Conservation (phyloP, 1,140 invertebrate genomes). For the Sipha flava region DNA sequence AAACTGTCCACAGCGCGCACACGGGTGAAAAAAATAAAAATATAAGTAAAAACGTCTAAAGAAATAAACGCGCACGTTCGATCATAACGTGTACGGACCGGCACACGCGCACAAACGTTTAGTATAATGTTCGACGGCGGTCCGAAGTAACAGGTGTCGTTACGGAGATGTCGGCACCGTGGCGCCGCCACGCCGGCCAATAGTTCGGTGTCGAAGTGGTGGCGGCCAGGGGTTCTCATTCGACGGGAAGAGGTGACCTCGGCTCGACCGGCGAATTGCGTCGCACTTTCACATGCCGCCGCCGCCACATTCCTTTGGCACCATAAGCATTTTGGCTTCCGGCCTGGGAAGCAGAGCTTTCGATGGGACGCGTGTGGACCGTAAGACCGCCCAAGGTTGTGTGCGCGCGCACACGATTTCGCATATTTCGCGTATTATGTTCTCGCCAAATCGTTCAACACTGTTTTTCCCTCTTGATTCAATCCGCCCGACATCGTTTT, state of each 20-base stretch:
- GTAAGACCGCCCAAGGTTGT: neutral
- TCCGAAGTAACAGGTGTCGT: conserved; percentile 5
- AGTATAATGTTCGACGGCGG: too few species aligned
- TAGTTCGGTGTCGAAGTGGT: neutral
- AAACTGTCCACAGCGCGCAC: too few species aligned
- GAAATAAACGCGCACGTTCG: too few species aligned
- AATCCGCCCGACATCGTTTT: too few species aligned
- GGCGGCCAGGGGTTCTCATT: conserved; percentile 1
- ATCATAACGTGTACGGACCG: neutral
- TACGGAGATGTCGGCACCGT: neutral
- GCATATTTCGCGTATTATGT: too few species aligned
- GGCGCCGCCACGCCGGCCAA: neutral
- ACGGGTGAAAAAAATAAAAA: too few species aligned
- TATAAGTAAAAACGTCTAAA: too few species aligned
- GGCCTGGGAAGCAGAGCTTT: neutral
- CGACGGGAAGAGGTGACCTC: neutral
- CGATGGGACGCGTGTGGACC: neutral
- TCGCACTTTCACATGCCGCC: conserved; percentile 1
- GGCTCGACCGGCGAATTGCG: neutral
- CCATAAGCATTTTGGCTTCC: neutral
- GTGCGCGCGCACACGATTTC: neutral
- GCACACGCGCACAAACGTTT: neutral
- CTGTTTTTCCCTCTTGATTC: too few species aligned
- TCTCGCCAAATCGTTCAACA: too few species aligned
- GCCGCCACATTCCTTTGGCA: conserved; percentile 7